Evolutionary conservation across 2,113 vertebrate species (phyloP).

Genomic region (Lipophrys pholis): DNA sequence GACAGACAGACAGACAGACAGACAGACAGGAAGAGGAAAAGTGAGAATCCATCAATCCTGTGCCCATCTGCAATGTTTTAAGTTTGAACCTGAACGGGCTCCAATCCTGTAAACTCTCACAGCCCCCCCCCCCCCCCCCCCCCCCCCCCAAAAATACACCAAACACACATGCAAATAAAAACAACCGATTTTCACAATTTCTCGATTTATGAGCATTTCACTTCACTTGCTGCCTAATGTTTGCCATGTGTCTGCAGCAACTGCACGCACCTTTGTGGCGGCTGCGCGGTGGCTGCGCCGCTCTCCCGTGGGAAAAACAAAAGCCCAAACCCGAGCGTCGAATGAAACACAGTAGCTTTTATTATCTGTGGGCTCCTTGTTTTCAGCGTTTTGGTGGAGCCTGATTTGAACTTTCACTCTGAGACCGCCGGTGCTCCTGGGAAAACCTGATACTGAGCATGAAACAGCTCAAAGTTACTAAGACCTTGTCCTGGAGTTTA

Average conservation of each 20-base stretch:
- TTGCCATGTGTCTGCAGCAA: conserved; percentile 67
- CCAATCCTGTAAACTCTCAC: conserved; percentile 3
- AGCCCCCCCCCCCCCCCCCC: conserved; percentile 11
- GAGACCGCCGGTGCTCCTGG: conserved; percentile 26
- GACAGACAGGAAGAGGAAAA: conserved; percentile 6
- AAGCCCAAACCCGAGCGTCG: not conserved
- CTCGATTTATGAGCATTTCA: conserved; percentile 55
- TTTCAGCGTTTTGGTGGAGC: conserved; percentile 27
- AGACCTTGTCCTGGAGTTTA: conserved; percentile 33
- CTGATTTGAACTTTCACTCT: conserved; percentile 26
- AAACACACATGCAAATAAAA: conserved; percentile 46
- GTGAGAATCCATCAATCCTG: conserved; percentile 10
- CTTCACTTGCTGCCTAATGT: conserved; percentile 66
- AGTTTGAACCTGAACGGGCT: conserved; percentile 21
- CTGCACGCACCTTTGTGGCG: conserved; percentile 40
- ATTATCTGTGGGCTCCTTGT: conserved; percentile 30
- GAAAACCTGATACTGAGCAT: conserved; percentile 33
- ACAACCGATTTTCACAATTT: conserved; percentile 58
- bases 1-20: not conserved
- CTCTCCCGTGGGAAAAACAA: conserved; percentile 59
- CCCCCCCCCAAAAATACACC: conserved; percentile 5
- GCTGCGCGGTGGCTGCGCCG: conserved; percentile 30
- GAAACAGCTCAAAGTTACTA: conserved; percentile 19
- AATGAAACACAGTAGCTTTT: conserved; percentile 41
- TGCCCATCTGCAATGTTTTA: conserved; percentile 31